These are phyloP conservation scores for Aplochiton taeniatus DNA, from an alignment of 2,797 vertebrate species.

Conservation along the genomic window DNA sequence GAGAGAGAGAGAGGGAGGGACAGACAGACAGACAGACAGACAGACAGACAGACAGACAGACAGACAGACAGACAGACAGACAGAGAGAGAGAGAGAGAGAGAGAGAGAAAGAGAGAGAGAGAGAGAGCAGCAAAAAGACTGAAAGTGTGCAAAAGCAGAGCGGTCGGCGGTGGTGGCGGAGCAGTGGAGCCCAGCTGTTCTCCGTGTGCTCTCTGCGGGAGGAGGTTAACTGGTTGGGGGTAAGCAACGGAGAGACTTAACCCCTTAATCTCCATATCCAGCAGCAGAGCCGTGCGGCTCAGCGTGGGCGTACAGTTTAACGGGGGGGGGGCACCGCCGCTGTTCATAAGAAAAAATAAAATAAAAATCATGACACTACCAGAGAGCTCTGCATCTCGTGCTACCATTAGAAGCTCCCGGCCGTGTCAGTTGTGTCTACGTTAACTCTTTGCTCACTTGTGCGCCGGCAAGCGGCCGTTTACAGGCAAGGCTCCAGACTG, in stretches of 20 bases:
- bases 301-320: constrained; percentile 22
- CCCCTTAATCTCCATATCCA: constrained; percentile 47
- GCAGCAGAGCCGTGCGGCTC: constrained; percentile 19
- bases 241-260: constrained; percentile 50
- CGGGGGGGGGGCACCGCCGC: not conserved
- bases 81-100: constrained; percentile 9
- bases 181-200: constrained; percentile 53
- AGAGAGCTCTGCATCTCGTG: too few relatives aligned
- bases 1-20: constrained; percentile 15
- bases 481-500: not conserved
- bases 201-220: constrained; percentile 47
- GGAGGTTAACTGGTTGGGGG: constrained; percentile 35
- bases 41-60: constrained; percentile 15
- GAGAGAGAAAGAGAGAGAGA: constrained; percentile 19
- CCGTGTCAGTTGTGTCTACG: too few relatives aligned
- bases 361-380: too few relatives aligned
- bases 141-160: too few relatives aligned
- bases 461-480: constrained; percentile 4
- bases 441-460: too few relatives aligned
- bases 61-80: constrained; percentile 16
- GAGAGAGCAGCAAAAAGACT: constrained; percentile 32
- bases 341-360: too few relatives aligned
- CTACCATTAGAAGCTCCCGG: too few relatives aligned
- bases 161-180: not conserved
- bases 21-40: not conserved